These are phyloP conservation scores for Dasysyrphus albostriatus DNA, from an alignment of 2,888 invertebrate genomes.

Conservation along the genomic window DNA sequence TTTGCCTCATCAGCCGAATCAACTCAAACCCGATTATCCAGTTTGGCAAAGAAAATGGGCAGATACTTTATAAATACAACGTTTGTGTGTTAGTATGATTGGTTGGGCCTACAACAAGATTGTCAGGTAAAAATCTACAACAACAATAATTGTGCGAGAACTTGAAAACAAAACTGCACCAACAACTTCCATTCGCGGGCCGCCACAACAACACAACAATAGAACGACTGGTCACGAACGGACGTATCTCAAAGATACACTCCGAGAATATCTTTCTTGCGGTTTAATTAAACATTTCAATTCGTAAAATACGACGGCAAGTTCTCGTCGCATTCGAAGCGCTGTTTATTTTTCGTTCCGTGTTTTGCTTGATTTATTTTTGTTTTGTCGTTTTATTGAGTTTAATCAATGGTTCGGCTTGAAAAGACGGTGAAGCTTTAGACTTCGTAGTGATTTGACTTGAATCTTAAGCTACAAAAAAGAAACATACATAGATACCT, in stretches of 20 bases:
- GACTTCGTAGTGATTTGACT: conserved; percentile 62
- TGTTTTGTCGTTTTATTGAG: conserved; percentile 45
- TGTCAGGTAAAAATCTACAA: conserved; percentile 70
- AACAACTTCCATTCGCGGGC: conserved; percentile 66
- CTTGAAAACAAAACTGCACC: conserved; percentile 63
- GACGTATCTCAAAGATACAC: conserved; percentile 77
- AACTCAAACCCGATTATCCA: conserved; percentile 64
- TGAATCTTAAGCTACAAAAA: conserved; percentile 39
- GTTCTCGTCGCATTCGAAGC: conserved; percentile 51
- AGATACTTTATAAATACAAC: conserved; percentile 36
- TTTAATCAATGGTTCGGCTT: conserved; percentile 47
- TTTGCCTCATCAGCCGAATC: conserved; percentile 3
- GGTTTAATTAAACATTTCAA: conserved; percentile 64
- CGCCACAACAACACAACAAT: conserved; percentile 82
- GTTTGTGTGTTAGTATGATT: conserved; percentile 58
- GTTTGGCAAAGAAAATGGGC: conserved; percentile 58
- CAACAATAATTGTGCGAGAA: conserved; percentile 40
- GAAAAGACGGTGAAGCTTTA: conserved; percentile 45
- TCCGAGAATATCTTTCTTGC: conserved; percentile 53
- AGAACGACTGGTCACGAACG: conserved; percentile 83
- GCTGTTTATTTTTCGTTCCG: conserved; percentile 64
- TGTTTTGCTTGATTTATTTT: conserved; percentile 56
- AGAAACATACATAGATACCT: neutral
- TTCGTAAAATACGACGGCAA: conserved; percentile 73
- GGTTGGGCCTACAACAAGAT: conserved; percentile 48